phyloP scores from a whole-genome alignment of 2,888 invertebrate genomes.

The Hypolimnas misippus region DNA sequence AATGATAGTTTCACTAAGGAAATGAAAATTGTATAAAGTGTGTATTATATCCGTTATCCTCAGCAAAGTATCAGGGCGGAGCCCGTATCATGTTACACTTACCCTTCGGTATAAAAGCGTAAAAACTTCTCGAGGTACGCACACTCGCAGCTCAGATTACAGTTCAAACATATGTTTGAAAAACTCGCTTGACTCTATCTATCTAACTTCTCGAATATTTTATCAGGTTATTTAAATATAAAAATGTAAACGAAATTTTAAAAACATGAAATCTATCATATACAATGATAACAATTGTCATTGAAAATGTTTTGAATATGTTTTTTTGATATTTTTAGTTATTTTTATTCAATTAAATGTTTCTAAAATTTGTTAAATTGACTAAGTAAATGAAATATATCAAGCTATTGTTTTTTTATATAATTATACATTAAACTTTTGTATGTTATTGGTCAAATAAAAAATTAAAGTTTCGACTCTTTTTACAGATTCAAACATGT shows the following conservation, averaged over 20 bases:
- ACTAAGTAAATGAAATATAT: background rate
- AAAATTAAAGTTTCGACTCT: conserved; percentile 2
- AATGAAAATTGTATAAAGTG: conserved; percentile 65
- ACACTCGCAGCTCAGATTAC: conserved; percentile 58
- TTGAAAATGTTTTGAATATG: background rate
- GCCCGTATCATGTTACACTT: conserved; percentile 69
- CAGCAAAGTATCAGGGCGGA: conserved; percentile 65
- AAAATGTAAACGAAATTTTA: background rate
- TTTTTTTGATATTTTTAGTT: background rate
- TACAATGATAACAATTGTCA: background rate
- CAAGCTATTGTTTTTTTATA: background rate
- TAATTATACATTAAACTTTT: background rate
- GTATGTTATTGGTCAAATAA: background rate
- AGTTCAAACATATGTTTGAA: conserved; percentile 34
- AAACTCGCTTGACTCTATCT: background rate
- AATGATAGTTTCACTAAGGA: conserved; percentile 71
- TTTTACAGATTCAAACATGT: conserved; percentile 59
- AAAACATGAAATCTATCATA: background rate
- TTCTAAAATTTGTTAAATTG: too few relatives aligned
- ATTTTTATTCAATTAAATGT: too few relatives aligned
- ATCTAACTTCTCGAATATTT: conserved; percentile 10
- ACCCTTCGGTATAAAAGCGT: conserved; percentile 78
- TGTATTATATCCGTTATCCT: conserved; percentile 51
- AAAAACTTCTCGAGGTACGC: conserved; percentile 65
- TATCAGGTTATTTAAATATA: background rate